These are phyloP conservation scores for Leucoraja ocellata DNA, from an alignment of 2,797 vertebrate genomes.

Conservation along the genomic window DNA sequence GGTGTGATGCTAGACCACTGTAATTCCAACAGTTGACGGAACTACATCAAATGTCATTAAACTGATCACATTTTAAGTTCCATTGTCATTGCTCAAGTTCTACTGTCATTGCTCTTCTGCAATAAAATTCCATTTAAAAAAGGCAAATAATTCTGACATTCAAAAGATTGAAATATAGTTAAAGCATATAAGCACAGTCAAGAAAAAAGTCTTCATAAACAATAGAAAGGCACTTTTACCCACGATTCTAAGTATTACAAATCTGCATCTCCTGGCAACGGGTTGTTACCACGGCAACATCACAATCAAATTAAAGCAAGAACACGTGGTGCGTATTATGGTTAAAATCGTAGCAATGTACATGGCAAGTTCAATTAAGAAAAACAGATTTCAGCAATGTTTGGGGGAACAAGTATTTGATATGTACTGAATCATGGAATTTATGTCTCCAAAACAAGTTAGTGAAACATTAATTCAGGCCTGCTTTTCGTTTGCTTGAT, in stretches of 20 bases:
- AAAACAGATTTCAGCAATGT: not conserved
- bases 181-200: not conserved
- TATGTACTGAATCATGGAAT: not conserved
- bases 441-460: not conserved
- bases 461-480: not conserved
- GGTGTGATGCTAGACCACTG: not conserved
- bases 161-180: not conserved
- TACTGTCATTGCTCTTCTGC: not conserved
- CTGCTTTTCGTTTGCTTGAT: not conserved
- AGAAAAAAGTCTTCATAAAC: not conserved
- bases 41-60: not conserved
- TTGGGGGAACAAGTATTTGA: not conserved
- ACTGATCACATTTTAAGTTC: not conserved
- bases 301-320: conserved; percentile 30
- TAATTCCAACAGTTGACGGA: not conserved
- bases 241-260: not conserved
- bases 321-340: not conserved
- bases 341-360: too few relatives aligned
- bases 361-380: not conserved
- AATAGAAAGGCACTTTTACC: conserved; percentile 6
- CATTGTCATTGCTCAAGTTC: not conserved
- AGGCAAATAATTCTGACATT: not conserved
- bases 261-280: conserved; percentile 8
- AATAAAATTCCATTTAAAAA: conserved; percentile 4
- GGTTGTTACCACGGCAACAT: conserved; percentile 17